Base-by-base conservation (phyloP, 2,888 invertebrate genomes). In the Drosophila kuntzei region DNA sequence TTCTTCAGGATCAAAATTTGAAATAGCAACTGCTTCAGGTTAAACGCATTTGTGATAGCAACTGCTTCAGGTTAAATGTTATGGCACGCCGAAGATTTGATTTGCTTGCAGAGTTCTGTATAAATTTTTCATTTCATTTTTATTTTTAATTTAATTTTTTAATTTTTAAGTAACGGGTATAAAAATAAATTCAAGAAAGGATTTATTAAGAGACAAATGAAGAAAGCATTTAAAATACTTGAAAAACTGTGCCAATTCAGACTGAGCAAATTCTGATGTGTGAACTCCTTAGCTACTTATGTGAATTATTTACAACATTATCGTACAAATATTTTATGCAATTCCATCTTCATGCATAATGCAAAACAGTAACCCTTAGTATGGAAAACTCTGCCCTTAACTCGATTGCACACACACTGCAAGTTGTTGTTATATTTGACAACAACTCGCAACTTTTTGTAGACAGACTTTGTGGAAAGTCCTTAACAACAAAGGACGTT, bases 401-500 rank as follows among this genome's bases (percentile, higher is more conserved):
- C 65, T 65, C 57, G 53, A 71, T 71, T 71, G 57, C 60, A 58
- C 61, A 57, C 68, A 61, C 22, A 22, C 44, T 36, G 3, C 8
- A 43, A 59, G 62, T 51, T 71, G 47, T 77, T 66, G 66, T 71
- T 76, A 65, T 65, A 50, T 61, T 76, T 71, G 73, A 55, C 61
- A 54, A 43, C 32, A 76, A 70, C 55, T 69, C 54, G 36, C 62
- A 53, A 39, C 39, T 51, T 62, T 49, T 34, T 47, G 57, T 54
- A 29, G 22, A 32, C 25, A 47, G 36, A 46, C 22, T n/a, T 9
- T 12, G 0, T 36, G 7, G 47, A 20, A 18, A 64, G 68, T 73
- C 76, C 75, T 75, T 68, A 54, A 55, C 76, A 77, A 76, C 78
- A 76, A 77, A 76, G 76, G 78, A 78, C 76, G 41, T 54, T 60